Conservation (phyloP, 1,140 invertebrate genomes). For the Campoletis sonorensis region DNA sequence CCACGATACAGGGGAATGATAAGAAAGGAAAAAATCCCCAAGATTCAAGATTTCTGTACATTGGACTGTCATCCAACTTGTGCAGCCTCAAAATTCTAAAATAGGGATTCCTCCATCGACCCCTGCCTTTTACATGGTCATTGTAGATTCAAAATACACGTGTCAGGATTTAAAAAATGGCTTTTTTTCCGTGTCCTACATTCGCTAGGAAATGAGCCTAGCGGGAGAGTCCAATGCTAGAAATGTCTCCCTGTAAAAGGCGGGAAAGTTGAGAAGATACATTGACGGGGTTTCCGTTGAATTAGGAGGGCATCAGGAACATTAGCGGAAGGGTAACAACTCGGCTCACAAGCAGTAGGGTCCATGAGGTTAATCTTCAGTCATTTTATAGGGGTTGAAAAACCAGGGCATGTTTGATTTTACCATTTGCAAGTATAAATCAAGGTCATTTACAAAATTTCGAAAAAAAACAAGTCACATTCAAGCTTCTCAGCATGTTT, state of each 20-base stretch:
- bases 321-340: background rate
- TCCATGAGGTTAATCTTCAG: too few relatives aligned
- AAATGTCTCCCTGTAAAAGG: background rate
- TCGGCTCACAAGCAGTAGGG: background rate
- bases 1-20: constrained; percentile 1
- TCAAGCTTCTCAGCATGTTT: too few relatives aligned
- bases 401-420: too few relatives aligned
- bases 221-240: background rate
- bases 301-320: constrained; percentile 7
- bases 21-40: constrained; percentile 17
- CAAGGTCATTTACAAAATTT: too few relatives aligned
- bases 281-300: constrained; percentile 9
- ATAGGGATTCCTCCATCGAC: too few relatives aligned
- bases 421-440: too few relatives aligned
- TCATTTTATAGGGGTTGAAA: background rate
- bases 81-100: too few relatives aligned
- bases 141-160: background rate
- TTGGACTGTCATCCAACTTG: background rate
- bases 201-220: background rate
- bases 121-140: too few relatives aligned
- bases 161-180: background rate
- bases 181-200: background rate
- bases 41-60: background rate
- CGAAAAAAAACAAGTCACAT: too few relatives aligned
- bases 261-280: background rate